A percentile compares a stretch with the other conserved stretches of the same genome.
phyloP scores from a whole-genome alignment of 2,888 invertebrate species.

The Thymelicus acteon region DNA sequence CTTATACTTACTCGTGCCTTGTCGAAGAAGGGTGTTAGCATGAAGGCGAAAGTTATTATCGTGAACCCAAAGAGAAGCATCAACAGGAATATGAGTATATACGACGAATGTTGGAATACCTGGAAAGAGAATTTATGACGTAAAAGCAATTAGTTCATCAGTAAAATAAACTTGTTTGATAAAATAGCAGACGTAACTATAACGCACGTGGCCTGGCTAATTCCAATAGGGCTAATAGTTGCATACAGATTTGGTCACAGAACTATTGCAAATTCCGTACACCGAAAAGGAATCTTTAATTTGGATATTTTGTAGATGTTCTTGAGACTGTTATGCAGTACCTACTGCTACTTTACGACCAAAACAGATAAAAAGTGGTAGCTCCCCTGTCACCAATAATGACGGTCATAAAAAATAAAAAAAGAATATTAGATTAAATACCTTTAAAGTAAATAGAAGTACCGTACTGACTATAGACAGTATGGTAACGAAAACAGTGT shows the following conservation, averaged over 20 bases:
- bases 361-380: no score
- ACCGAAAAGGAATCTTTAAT: no score
- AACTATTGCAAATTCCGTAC: not conserved
- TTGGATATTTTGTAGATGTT: no score
- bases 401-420: not conserved
- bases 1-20: constrained; percentile 88
- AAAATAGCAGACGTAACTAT: no score
- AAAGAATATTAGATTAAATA: constrained; percentile 54
- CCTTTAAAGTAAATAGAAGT: constrained; percentile 88
- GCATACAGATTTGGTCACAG: not conserved
- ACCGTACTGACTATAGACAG: constrained; percentile 89
- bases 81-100: constrained; percentile 90
- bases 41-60: constrained; percentile 92
- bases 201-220: no score
- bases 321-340: no score
- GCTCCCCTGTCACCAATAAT: not conserved
- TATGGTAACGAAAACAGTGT: constrained; percentile 88
- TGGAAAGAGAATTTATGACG: constrained; percentile 54
- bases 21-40: constrained; percentile 94
- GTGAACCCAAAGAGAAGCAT: constrained; percentile 92
- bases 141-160: not conserved
- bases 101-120: constrained; percentile 92
- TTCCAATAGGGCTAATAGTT: no score
- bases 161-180: no score
- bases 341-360: no score